Percentiles rank a stretch among this genome's conserved stretches.
Evolutionary conservation across 2,888 invertebrate genomes (phyloP).

Genomic region (Luffia ferchaultella): DNA sequence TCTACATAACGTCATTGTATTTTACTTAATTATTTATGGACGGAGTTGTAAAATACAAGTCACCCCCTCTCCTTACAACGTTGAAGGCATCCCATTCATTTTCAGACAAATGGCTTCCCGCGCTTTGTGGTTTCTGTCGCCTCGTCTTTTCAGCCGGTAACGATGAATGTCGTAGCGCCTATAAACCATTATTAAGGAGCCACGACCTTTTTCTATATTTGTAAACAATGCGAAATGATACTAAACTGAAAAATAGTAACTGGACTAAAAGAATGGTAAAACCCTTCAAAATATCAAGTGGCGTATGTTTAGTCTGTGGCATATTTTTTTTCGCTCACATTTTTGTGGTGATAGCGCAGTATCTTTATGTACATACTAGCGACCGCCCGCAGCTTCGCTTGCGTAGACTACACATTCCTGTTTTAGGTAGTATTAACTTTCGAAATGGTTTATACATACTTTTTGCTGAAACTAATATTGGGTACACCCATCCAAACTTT

Average conservation of each 20-base stretch:
- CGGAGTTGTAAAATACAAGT: too few species aligned
- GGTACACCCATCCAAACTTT: too few species aligned
- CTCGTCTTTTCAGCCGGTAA: background rate
- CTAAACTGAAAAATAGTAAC: background rate
- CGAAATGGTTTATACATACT: too few species aligned
- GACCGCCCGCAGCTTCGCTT: too few species aligned
- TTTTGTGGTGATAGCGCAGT: too few species aligned
- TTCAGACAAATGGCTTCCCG: background rate
- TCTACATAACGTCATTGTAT: too few species aligned
- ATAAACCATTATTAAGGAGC: background rate
- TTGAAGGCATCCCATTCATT: background rate
- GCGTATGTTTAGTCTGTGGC: background rate
- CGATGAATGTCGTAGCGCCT: background rate
- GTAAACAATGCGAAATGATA: background rate
- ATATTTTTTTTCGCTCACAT: background rate
- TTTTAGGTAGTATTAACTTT: too few species aligned
- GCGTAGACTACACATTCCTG: too few species aligned
- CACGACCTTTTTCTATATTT: background rate
- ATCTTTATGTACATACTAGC: too few species aligned
- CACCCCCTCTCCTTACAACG: too few species aligned
- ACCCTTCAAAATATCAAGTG: background rate
- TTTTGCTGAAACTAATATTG: too few species aligned
- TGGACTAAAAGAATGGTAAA: background rate
- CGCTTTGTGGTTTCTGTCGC: background rate
- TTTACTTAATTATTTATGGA: background rate